Base-by-base conservation (phyloP, 1,140 invertebrate genomes). In the Tetramorium alpestre region DNA sequence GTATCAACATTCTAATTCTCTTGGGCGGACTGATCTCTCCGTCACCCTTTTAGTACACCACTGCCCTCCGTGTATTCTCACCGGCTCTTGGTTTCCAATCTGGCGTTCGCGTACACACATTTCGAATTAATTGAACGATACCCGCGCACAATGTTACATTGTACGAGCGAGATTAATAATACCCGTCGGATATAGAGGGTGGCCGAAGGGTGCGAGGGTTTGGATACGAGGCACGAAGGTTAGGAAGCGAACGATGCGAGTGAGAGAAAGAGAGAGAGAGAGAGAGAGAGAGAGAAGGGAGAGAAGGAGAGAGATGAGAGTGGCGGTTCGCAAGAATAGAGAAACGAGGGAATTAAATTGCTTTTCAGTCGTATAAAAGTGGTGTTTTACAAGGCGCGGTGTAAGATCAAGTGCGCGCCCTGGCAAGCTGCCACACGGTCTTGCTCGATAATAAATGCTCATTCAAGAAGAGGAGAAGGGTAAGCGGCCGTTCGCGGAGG, bases 121-220 rank as follows among this genome's bases (percentile, higher is more conserved):
- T 92, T 88, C 86, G 86, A 91, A 92, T 93, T 93, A 93, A 93
- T 93, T 93, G 92, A 92, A 92, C 88, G 85, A 88, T 88, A 87
- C 69, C 86, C 51, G 60, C 87, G 89, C 90, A 92, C 93, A 94
- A 92, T 92, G 93, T 91, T 91, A 92, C 90, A 90, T 93, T 90
- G 91, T 91, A 84, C 88, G 51, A 38, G 25, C 65, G 84, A 90
- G 90, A 93, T 92, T 93, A 92, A 93, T 93, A 93, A 93, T 90
- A 78, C 80, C 82, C 77, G 73, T 76, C 81, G 67, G 25, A 69
- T 18, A 3, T 18, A 1, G 58, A 33, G 47, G 76, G 87, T n/a
- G 76, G 65, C 41, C 44, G 38, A n/a, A 65, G n/a, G 2, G 49
- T 11, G 72, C 49, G 13, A 69, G 33, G 33, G 77, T 81, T 70